Base-by-base conservation (phyloP, 2,113 vertebrate genomes). In the Nycticorax nycticorax region DNA sequence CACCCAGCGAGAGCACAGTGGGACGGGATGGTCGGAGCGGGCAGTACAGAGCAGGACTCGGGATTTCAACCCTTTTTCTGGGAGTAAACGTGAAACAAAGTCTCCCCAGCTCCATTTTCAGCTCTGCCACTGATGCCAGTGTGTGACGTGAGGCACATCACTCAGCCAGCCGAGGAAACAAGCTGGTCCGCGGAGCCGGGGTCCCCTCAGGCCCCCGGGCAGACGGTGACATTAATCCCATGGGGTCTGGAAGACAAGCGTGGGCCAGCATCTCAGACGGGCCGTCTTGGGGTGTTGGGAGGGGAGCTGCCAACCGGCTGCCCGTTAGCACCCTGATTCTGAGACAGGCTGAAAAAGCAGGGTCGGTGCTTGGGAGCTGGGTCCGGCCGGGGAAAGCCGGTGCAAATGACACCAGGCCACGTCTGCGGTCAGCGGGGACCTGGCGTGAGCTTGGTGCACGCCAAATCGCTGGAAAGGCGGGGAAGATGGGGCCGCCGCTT, bases 171-270 rank as follows among this genome's bases (percentile, higher is more conserved):
- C 66, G 20, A 22, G 27, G 67, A 10, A 72, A 45, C 41, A 37
- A 21, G 30, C 18, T 53, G 77, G 19, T 24, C 63, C 50, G 67
- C 41, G 41, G 27, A 37, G 1, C 4, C 0, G 3, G 16, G 50
- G 50, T 56, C 16, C 32, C 21, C 47, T 32, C 15, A 9, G 47
- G 27, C 39, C 47, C 57, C 63, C 3, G 4, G n/a, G 77, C 21
- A 68, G 52, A 22, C 0, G 8, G 55, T 66, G 83, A 23, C 45
- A 8, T 39, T 22, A 88, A 57, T 30, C 71, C 62, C 35, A 21
- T 0, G 3, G 18, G 39, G 88, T 82, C n/a, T 66, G 79, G 62
- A 55, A 53, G 41, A 24, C 3, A 10, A 15, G 17, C 0, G 0
- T 0, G 1, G 73, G 63, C 13, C 50, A 14, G 59, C 7, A 21